A percentile compares a stretch with the other conserved stretches of the same genome.
Evolutionary conservation across 2,888 invertebrate genomes (phyloP).

Genomic region (Nineta flava): DNA sequence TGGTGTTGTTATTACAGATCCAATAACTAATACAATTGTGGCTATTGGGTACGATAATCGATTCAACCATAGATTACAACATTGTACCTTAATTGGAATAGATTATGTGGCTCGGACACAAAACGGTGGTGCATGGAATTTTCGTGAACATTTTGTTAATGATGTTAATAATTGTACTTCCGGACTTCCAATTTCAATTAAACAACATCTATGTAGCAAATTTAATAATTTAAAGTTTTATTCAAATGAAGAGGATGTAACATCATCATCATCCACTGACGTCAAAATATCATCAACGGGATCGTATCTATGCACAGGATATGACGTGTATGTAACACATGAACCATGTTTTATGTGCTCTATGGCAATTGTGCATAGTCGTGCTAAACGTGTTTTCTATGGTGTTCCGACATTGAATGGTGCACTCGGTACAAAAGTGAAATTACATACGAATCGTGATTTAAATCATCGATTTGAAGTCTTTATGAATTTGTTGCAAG

Average conservation of each 20-base stretch:
- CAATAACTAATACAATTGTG: conserved; percentile 42
- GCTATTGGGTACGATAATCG: conserved; percentile 45
- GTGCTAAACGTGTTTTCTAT: conserved; percentile 70
- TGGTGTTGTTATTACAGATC: conserved; percentile 60
- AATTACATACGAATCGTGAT: conserved; percentile 59
- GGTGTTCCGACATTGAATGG: conserved; percentile 41
- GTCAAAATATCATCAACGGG: conserved; percentile 23
- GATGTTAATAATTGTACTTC: no score
- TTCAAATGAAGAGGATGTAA: conserved; percentile 22
- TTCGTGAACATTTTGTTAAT: conserved; percentile 10
- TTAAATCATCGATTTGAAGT: conserved; percentile 90
- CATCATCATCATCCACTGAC: conserved; percentile 9
- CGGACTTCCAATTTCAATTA: neutral
- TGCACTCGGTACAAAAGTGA: conserved; percentile 51
- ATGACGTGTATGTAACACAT: conserved; percentile 61
- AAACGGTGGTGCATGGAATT: conserved; percentile 56
- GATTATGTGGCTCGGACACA: conserved; percentile 74
- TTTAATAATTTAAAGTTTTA: conserved; percentile 17
- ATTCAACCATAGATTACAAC: conserved; percentile 54
- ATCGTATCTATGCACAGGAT: conserved; percentile 77
- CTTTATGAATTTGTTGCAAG: conserved; percentile 44
- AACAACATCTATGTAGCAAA: neutral
- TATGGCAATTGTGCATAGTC: conserved; percentile 89
- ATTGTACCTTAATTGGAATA: conserved; percentile 71
- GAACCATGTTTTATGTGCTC: conserved; percentile 94